phyloP scores from a whole-genome alignment of 2,797 vertebrate species.

The Sebastes nivosus region DNA sequence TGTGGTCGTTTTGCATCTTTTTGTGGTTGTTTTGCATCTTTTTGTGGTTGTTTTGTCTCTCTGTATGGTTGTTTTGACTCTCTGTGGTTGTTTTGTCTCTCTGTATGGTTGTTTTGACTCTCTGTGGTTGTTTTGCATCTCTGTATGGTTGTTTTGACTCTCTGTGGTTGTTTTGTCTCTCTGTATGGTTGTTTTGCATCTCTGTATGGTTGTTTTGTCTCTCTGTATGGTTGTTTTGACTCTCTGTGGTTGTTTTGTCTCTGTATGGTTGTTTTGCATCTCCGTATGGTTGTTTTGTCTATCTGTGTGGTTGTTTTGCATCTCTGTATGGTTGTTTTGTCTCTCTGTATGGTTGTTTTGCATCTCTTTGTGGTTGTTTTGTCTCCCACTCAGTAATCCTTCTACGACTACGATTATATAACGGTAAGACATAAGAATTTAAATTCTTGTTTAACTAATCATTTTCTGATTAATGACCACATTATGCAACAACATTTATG shows the following conservation, averaged over 20 bases:
- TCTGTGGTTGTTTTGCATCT: no score
- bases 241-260: background rate
- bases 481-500: background rate
- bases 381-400: background rate
- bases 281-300: background rate
- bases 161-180: no score
- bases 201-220: background rate
- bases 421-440: background rate
- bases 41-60: no score
- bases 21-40: no score
- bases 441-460: background rate
- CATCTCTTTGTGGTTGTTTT: background rate
- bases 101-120: no score
- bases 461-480: background rate
- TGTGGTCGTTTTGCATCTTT: background rate
- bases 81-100: accelerated
- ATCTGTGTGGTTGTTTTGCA: background rate
- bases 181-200: background rate
- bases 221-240: background rate
- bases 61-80: no score
- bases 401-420: background rate
- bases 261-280: no score
- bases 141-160: no score
- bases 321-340: background rate
- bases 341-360: background rate